Evolutionary conservation across 2,888 invertebrate genomes (phyloP).

Genomic region (Eudasyphora cyanicolor): DNA sequence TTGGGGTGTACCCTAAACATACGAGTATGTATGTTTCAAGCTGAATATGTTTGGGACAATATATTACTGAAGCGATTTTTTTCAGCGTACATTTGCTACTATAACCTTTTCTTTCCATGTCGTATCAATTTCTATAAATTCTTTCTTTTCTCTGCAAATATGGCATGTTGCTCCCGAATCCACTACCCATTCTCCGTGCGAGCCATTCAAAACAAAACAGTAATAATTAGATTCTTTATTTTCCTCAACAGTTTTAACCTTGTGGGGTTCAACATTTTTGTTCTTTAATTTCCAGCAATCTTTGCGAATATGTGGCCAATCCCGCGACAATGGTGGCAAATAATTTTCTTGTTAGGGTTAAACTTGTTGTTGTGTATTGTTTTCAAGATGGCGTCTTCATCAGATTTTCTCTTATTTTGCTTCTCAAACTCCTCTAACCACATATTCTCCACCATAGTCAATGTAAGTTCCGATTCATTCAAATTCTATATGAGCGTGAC

Average conservation of each 20-base stretch:
- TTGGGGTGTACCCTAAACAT: too few relatives aligned
- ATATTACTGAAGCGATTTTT: too few relatives aligned
- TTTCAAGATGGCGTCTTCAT: slow-evolving; percentile 31
- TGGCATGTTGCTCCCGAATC: slow-evolving; percentile 51
- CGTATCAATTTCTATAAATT: slow-evolving; percentile 18
- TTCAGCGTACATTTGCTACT: too few relatives aligned
- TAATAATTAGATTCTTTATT: slow-evolving; percentile 5
- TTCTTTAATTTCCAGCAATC: slow-evolving; percentile 39
- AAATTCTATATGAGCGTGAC: slow-evolving; percentile 44
- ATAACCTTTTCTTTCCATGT: not conserved
- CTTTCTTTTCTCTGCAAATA: not conserved
- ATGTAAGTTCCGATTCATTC: slow-evolving; percentile 31
- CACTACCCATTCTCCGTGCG: slow-evolving; percentile 34
- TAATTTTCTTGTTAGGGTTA: slow-evolving; percentile 18
- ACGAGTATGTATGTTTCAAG: too few relatives aligned
- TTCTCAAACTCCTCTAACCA: slow-evolving; percentile 25
- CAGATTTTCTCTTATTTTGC: slow-evolving; percentile 1
- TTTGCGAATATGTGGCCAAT: slow-evolving; percentile 43
- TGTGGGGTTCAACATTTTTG: slow-evolving; percentile 30
- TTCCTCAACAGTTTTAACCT: slow-evolving; percentile 35
- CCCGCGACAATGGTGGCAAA: slow-evolving; percentile 41
- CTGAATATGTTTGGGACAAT: too few relatives aligned
- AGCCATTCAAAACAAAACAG: slow-evolving; percentile 34
- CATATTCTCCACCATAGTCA: slow-evolving; percentile 38
- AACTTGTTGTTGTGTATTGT: not conserved